These are phyloP conservation scores for Orius laevigatus DNA, from an alignment of 1,140 invertebrate genomes.

Conservation along the genomic window DNA sequence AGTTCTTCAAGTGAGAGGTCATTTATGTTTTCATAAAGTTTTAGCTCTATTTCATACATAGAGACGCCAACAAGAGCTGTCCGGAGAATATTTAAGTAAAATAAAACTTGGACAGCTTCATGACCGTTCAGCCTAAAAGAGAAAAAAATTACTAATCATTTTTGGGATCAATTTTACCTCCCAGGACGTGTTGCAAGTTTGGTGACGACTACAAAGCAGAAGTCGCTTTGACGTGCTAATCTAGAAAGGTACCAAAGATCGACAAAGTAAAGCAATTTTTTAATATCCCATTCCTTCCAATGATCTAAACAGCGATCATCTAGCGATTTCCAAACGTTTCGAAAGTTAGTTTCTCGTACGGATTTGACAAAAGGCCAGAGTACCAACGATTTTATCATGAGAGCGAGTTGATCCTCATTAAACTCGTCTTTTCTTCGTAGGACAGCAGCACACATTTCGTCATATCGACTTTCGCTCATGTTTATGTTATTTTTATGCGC, in stretches of 20 bases:
- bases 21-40: neutral
- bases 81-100: conserved; percentile 11
- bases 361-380: conserved; percentile 1
- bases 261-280: conserved; percentile 10
- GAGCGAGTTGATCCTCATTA: conserved; percentile 1
- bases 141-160: neutral
- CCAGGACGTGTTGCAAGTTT: neutral
- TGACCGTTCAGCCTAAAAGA: conserved; percentile 10
- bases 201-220: neutral
- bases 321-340: conserved; percentile 2
- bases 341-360: neutral
- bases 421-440: neutral
- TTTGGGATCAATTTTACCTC: neutral
- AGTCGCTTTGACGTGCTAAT: conserved; percentile 5
- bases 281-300: neutral
- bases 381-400: neutral
- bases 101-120: conserved; percentile 11
- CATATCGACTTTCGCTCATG: neutral
- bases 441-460: neutral
- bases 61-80: neutral
- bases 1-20: conserved; percentile 11
- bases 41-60: conserved; percentile 10
- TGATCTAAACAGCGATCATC: neutral
- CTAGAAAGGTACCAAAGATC: conserved; percentile 9
- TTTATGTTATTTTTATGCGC: too few relatives aligned